Evolutionary conservation across 2,797 vertebrate genomes (phyloP).

Genomic region (Oreochromis mossambicus): DNA sequence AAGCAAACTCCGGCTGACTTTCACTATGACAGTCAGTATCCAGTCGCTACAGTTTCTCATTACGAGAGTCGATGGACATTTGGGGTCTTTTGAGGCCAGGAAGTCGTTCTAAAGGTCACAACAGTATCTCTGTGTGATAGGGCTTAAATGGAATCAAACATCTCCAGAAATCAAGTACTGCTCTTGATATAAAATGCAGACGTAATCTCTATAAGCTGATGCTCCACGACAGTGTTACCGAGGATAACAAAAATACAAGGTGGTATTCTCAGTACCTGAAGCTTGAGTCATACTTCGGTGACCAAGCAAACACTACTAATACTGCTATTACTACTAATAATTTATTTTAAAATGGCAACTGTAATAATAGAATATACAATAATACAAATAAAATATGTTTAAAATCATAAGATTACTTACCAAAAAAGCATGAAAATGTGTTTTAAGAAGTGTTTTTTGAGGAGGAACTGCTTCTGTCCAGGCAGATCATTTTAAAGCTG

Average conservation of each 20-base stretch:
- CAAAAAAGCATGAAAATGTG: background rate
- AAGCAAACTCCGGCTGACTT: background rate
- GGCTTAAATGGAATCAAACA: constrained; percentile 20
- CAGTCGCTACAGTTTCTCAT: constrained; percentile 37
- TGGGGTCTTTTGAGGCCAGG: constrained; percentile 1
- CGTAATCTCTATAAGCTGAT: background rate
- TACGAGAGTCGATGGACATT: constrained; percentile 28
- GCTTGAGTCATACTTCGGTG: background rate
- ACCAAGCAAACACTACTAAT: background rate
- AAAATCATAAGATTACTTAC: background rate
- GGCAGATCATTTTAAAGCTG: background rate
- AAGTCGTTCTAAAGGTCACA: constrained; percentile 17
- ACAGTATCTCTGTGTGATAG: constrained; percentile 13
- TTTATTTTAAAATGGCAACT: background rate
- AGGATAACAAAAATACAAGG: background rate
- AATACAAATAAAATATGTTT: background rate
- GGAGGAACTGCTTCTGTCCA: background rate
- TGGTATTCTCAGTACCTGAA: background rate
- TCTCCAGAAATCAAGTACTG: background rate
- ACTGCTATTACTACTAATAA: background rate
- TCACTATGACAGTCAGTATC: constrained; percentile 12
- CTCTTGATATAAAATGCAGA: background rate
- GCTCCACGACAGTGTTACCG: rapidly evolving
- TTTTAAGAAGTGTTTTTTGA: background rate
- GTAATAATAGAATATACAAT: background rate